These are phyloP conservation scores for Drosophila nigritarsus DNA, from an alignment of 2,888 invertebrate species.

Conservation along the genomic window DNA sequence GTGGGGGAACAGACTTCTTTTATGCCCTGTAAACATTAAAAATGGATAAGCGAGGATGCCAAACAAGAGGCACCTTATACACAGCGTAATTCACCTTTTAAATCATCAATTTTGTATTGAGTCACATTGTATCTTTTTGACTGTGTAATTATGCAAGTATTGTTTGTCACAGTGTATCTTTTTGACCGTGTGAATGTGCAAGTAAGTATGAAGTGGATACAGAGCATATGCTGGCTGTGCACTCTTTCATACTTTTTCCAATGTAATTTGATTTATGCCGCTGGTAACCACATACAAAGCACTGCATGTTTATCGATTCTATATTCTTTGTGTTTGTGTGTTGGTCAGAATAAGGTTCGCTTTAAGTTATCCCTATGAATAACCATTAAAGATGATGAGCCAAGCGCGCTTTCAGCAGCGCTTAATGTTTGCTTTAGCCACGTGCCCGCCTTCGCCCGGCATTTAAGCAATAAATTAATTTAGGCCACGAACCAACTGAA, in stretches of 20 bases:
- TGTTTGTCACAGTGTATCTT: not conserved
- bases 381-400: conserved; percentile 59
- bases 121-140: not conserved
- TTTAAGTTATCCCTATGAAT: conserved; percentile 61
- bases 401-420: conserved; percentile 66
- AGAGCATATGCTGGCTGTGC: conserved; percentile 23
- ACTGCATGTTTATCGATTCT: conserved; percentile 44
- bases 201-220: not conserved
- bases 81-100: not conserved
- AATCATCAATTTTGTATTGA: not conserved
- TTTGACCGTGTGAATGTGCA: not conserved
- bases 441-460: conserved; percentile 39
- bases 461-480: conserved; percentile 75
- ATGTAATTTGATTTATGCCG: conserved; percentile 70
- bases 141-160: no score
- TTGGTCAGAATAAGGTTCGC: conserved; percentile 8
- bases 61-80: not conserved
- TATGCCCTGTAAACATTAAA: not conserved
- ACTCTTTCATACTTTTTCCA: conserved; percentile 44
- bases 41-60: not conserved
- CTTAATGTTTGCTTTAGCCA: conserved; percentile 67
- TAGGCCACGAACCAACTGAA: conserved; percentile 55
- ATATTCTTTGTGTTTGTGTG: not conserved
- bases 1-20: conserved; percentile 23
- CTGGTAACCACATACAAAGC: conserved; percentile 32